Evolutionary conservation across 2,888 invertebrate genomes (phyloP).

Genomic region (Mesorhabditis belari): DNA sequence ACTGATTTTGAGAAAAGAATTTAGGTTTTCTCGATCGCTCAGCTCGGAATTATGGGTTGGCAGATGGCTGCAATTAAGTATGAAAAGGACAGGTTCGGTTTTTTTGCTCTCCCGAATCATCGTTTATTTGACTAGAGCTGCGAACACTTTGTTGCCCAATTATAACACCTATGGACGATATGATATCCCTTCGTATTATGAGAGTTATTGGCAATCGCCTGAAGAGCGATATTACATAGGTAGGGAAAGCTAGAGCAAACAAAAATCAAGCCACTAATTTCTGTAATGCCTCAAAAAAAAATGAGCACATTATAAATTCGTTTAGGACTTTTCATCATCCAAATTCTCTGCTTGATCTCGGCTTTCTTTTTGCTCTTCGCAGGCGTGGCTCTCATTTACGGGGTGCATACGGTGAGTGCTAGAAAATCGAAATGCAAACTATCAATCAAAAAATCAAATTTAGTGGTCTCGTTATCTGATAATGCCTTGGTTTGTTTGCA

Average conservation of each 20-base stretch:
- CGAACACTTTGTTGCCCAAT: constrained; percentile 49
- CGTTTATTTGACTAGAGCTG: no score
- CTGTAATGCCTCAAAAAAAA: not conserved
- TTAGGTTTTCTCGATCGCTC: constrained; percentile 47
- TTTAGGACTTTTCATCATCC: constrained; percentile 52
- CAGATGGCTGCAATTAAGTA: constrained; percentile 53
- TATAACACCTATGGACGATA: constrained; percentile 50
- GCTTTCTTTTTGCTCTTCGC: constrained; percentile 52
- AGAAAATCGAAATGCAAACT: no score
- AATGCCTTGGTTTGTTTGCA: constrained; percentile 51
- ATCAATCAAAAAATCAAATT: no score
- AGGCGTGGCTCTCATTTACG: constrained; percentile 48
- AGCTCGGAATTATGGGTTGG: constrained; percentile 52
- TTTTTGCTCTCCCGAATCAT: no score
- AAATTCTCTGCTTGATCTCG: constrained; percentile 49
- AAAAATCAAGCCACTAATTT: not conserved
- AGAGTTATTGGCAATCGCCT: constrained; percentile 49
- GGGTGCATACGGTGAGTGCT: constrained; percentile 42
- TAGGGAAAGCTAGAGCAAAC: constrained; percentile 2
- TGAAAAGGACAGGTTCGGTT: constrained; percentile 48
- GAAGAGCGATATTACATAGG: constrained; percentile 43
- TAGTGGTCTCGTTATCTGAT: constrained; percentile 49
- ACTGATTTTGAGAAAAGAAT: not conserved
- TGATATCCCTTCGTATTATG: constrained; percentile 50
- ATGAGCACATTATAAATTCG: not conserved